These are phyloP conservation scores for Blastomussa wellsi DNA, from an alignment of 92 coral and sea anemone species.

Conservation along the genomic window DNA sequence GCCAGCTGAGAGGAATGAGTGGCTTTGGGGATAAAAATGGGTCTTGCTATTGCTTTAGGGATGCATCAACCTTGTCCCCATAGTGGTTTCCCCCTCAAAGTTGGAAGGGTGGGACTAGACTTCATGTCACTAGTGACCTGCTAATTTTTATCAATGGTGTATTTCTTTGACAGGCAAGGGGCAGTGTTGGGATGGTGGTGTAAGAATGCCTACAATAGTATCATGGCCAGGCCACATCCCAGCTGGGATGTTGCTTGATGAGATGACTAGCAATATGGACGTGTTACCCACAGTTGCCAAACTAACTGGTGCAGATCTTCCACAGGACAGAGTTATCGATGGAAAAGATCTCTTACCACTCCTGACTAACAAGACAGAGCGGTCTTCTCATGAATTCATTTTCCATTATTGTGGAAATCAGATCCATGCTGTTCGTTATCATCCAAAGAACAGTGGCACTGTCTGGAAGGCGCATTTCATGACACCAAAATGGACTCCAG, in stretches of 20 bases:
- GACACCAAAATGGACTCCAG: slow-evolving; percentile 68
- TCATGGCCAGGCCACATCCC: slow-evolving; percentile 74
- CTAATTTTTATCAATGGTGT: not conserved
- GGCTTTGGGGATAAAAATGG: no score
- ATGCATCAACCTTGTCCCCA: no score
- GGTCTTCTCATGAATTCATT: slow-evolving; percentile 73
- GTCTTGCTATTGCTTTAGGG: no score
- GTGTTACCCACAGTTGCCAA: slow-evolving; percentile 69
- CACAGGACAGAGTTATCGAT: slow-evolving; percentile 76
- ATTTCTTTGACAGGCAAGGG: slow-evolving; percentile 64
- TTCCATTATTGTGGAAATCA: slow-evolving; percentile 83
- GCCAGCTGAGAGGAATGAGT: no score
- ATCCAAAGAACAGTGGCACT: slow-evolving; percentile 56
- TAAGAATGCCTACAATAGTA: slow-evolving; percentile 75
- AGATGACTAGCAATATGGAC: slow-evolving; percentile 78
- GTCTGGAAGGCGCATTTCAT: slow-evolving; percentile 84
- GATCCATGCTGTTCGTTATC: slow-evolving; percentile 85
- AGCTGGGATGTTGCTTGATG: slow-evolving; percentile 55
- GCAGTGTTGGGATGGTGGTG: slow-evolving; percentile 87
- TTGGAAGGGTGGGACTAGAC: no score
- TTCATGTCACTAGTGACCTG: not conserved
- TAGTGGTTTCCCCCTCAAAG: no score
- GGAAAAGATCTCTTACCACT: slow-evolving; percentile 76
- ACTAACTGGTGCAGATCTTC: slow-evolving; percentile 58
- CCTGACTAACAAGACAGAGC: slow-evolving; percentile 44